Evolutionary conservation across 1,140 invertebrate genomes (phyloP).

Genomic region (Palaemon carinicauda): DNA sequence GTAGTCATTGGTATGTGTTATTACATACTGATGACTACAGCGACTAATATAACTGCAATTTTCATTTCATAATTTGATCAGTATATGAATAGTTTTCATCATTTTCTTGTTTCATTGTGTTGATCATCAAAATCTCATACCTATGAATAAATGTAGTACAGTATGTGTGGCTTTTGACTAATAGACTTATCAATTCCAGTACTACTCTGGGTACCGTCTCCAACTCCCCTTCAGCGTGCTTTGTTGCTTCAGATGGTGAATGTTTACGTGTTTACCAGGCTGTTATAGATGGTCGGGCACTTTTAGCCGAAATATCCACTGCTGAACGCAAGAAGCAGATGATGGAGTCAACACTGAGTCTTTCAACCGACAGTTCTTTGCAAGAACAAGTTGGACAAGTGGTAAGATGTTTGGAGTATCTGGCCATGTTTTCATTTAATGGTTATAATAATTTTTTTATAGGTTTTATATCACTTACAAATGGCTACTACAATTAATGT

Average conservation of each 20-base stretch:
- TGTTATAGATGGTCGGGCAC: slow-evolving; percentile 94
- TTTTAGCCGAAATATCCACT: slow-evolving; percentile 89
- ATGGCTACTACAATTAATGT: not conserved
- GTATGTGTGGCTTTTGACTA: not conserved
- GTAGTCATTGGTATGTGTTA: too few relatives aligned
- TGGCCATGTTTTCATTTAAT: not conserved
- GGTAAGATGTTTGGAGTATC: slow-evolving; percentile 12
- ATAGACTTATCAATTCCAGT: slow-evolving; percentile 68
- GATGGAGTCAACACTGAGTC: slow-evolving; percentile 57
- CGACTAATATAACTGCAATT: too few relatives aligned
- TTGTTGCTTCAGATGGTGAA: slow-evolving; percentile 96
- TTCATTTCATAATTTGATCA: too few relatives aligned
- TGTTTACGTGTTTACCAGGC: slow-evolving; percentile 95
- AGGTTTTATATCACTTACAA: not conserved
- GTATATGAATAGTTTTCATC: too few relatives aligned
- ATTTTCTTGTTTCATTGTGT: too few relatives aligned
- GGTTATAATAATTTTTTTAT: not conserved
- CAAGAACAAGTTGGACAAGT: slow-evolving; percentile 57
- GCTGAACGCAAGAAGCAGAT: slow-evolving; percentile 71
- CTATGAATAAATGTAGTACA: not conserved
- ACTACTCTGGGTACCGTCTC: slow-evolving; percentile 91
- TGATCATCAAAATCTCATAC: too few relatives aligned
- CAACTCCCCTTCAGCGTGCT: slow-evolving; percentile 97
- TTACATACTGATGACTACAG: too few relatives aligned
- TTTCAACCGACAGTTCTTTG: slow-evolving; percentile 56